These are phyloP conservation scores for Marcusenius ussheri DNA, from an alignment of 2,113 vertebrate species.

Conservation along the genomic window DNA sequence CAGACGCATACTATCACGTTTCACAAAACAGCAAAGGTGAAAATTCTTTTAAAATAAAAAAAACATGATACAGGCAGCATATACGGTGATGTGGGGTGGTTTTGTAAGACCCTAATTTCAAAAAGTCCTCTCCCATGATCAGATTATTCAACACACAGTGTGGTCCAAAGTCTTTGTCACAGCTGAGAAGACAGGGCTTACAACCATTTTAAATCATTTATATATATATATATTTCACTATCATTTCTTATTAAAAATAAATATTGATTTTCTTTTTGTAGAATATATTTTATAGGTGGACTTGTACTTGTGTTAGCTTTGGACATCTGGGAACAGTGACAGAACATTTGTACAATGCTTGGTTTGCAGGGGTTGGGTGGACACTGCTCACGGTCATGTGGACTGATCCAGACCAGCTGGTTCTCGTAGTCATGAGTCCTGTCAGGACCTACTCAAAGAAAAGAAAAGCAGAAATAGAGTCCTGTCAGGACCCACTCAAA, in stretches of 20 bases:
- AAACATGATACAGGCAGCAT: background rate
- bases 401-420: background rate
- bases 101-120: background rate
- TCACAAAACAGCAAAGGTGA: slow-evolving; percentile 5
- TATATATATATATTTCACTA: slow-evolving; percentile 11
- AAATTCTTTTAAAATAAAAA: background rate
- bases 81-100: background rate
- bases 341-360: slow-evolving; percentile 13
- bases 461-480: background rate
- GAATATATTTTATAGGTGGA: background rate
- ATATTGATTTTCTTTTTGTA: slow-evolving; percentile 15
- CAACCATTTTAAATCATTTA: slow-evolving; percentile 6
- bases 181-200: background rate
- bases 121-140: background rate
- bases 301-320: slow-evolving; percentile 7
- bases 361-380: background rate
- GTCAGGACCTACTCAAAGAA: background rate
- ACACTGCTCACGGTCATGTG: background rate
- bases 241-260: slow-evolving; percentile 25
- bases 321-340: background rate
- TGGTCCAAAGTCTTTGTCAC: background rate
- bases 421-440: background rate
- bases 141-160: slow-evolving; percentile 10
- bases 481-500: no score
- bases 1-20: background rate